Evolutionary conservation across 1,140 invertebrate genomes (phyloP).

Genomic region (Papilio polytes): DNA sequence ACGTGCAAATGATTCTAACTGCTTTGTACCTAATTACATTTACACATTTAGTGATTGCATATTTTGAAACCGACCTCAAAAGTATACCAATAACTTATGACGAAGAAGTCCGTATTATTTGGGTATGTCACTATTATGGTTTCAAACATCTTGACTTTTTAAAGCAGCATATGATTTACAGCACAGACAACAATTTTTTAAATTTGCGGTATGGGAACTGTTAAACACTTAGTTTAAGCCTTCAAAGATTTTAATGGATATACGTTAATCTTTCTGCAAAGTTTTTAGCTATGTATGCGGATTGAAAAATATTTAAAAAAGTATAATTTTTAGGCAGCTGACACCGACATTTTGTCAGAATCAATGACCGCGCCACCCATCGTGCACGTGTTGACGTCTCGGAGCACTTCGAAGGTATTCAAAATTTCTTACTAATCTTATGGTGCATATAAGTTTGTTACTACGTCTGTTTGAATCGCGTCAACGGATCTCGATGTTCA

Average conservation of each 20-base stretch:
- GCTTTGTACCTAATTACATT: constrained; percentile 30
- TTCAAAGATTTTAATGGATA: too few relatives aligned
- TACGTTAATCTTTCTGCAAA: too few relatives aligned
- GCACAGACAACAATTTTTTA: too few relatives aligned
- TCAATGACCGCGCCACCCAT: constrained; percentile 59
- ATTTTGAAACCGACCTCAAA: constrained; percentile 34
- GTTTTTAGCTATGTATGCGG: too few relatives aligned
- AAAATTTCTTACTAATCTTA: not conserved
- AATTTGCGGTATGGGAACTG: too few relatives aligned
- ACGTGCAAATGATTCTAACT: constrained; percentile 17
- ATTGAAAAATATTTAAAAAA: not conserved
- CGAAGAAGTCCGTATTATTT: not conserved
- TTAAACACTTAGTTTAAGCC: too few relatives aligned
- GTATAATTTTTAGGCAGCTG: constrained; percentile 47
- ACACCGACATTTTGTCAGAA: constrained; percentile 56
- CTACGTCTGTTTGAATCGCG: not conserved
- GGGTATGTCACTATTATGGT: not conserved
- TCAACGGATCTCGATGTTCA: not conserved
- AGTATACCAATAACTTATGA: constrained; percentile 17
- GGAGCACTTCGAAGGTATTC: constrained; percentile 50
- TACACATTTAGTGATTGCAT: constrained; percentile 33
- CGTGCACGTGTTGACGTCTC: constrained; percentile 56
- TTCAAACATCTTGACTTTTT: too few relatives aligned
- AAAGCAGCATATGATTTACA: too few relatives aligned
- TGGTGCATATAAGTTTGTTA: not conserved